Conservation (phyloP, 2,797 vertebrate genomes). For the Aulostomus chinensis region DNA sequence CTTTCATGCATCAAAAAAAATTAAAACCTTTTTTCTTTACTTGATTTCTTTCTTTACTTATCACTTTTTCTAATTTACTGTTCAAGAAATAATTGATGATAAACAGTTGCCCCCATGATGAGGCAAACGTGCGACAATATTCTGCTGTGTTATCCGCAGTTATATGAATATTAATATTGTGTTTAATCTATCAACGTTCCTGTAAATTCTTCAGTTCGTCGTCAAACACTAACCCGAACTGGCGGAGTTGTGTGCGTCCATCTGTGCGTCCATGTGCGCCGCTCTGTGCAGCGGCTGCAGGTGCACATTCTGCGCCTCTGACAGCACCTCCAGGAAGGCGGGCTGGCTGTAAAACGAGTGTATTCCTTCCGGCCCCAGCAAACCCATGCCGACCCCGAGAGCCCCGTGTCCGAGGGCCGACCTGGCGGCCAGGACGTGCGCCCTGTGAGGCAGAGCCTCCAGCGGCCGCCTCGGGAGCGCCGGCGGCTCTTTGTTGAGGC, state of each 20-base stretch:
- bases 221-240: conserved; percentile 86
- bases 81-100: too few species aligned
- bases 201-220: too few species aligned
- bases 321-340: conserved; percentile 92
- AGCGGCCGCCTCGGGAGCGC: conserved; percentile 83
- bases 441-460: conserved; percentile 87
- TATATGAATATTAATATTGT: too few species aligned
- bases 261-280: conserved; percentile 76
- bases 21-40: too few species aligned
- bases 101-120: too few species aligned
- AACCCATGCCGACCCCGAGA: conserved; percentile 87
- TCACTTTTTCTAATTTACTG: too few species aligned
- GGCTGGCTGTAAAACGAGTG: conserved; percentile 94
- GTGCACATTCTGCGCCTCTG: conserved; percentile 90
- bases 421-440: conserved; percentile 88
- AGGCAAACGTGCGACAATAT: too few species aligned
- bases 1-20: too few species aligned
- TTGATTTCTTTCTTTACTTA: too few species aligned
- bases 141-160: too few species aligned
- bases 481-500: conserved; percentile 93
- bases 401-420: conserved; percentile 88
- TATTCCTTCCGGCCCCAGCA: conserved; percentile 89
- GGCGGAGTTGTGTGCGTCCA: conserved; percentile 87
- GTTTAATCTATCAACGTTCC: too few species aligned
- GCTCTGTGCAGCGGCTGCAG: conserved; percentile 88